These are phyloP conservation scores for Nyctereutes procyonoides DNA, from an alignment of 2,113 vertebrate genomes.

Conservation along the genomic window DNA sequence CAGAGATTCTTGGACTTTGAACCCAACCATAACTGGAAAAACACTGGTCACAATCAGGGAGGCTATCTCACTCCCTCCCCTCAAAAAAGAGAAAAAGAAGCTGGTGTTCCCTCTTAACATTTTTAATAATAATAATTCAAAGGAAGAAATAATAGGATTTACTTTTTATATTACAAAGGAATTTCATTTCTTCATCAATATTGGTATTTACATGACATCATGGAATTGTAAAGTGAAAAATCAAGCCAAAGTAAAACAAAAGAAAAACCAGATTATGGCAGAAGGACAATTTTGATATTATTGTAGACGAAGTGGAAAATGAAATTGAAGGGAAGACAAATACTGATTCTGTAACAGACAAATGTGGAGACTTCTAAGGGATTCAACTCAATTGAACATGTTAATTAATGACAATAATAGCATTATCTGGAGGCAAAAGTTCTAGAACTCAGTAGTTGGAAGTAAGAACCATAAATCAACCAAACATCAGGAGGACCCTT, in stretches of 20 bases:
- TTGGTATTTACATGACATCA: slow-evolving; percentile 14
- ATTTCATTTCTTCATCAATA: slow-evolving; percentile 10
- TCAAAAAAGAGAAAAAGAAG: background rate
- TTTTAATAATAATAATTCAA: background rate
- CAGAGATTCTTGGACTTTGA: background rate
- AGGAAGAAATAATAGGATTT: background rate
- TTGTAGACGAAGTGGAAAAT: background rate
- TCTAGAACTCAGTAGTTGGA: background rate
- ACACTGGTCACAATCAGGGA: too few species aligned
- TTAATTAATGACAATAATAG: background rate
- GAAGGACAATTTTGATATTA: background rate
- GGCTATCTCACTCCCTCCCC: background rate
- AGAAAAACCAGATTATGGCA: slow-evolving; percentile 28
- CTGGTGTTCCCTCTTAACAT: background rate
- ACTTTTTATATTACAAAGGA: background rate
- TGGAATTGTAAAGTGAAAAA: background rate
- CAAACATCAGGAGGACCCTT: background rate
- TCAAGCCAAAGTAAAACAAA: background rate
- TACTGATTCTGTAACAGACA: background rate
- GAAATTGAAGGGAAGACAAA: background rate
- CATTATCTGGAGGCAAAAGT: background rate
- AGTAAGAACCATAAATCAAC: background rate
- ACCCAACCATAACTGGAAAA: background rate
- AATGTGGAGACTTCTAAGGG: background rate
- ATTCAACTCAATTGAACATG: background rate